Evolutionary conservation across 2,888 invertebrate genomes (phyloP), one percentile per base, ranked within the genome.

Genomic region (Drosophila austrosaltans): DNA sequence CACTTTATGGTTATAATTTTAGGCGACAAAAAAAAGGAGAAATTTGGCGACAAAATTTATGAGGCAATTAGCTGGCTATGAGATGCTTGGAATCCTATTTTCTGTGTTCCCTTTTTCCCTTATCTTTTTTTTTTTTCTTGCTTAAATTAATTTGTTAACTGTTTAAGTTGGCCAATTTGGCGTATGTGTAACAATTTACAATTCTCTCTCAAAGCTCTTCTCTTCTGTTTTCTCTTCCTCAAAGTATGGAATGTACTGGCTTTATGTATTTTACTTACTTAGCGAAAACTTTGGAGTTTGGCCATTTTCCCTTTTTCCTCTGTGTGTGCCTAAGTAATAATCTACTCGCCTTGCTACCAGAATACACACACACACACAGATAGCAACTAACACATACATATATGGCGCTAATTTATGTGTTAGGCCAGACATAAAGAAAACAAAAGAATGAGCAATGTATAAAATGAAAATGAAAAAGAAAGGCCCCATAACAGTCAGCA

Each of bases 351-450:
- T 40, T 71, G 78, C 39, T 48, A 25, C 48, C 10, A 2, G 3
- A 5, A 36, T 8, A 8, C 1, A 36, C 36, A 36, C 36, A 36
- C 36, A 36, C 4, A 36, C 36, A 36, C 4, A 10, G 1, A 36
- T 73, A 68, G 67, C 16, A 16, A 16, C 62, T 71, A 70, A 82
- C 86, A 85, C 72, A 69, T 69, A 53, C 70, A 63, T 68, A 67
- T 66, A 70, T 64, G 66, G 63, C 72, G 69, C 76, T 82, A 83
- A 83, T 88, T 88, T 83, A 88, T 74, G 87, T 86, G 70, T 76
- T 57, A 60, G 58, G 48, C 53, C 60, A 48, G 48, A 48, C 67
- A 74, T 42, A 68, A 72, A 53, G 56, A 67, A 16, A 75, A 54
- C 54, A 66, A 65, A 42, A 54, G 40, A 56, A 63, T 39, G n/a